Evolutionary conservation across 53 echinoderm and acorn worm species (phyloP).

Genomic region (Henricia sp.): DNA sequence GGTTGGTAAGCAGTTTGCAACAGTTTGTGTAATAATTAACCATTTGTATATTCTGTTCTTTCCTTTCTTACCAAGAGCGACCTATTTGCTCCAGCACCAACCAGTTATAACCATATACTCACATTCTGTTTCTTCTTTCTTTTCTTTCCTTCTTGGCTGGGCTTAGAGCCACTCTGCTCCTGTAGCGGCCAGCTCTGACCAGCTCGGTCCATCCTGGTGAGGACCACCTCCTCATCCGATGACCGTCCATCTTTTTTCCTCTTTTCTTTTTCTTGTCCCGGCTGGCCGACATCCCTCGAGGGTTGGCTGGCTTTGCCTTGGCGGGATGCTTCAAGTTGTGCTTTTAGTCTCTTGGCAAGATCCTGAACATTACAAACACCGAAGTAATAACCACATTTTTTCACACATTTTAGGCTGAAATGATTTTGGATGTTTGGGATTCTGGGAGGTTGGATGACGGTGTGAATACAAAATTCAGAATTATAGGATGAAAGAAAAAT

Average conservation of each 20-base stretch:
- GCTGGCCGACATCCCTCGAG: conserved; percentile 14
- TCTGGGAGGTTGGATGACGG: too few species aligned
- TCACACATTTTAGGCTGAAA: too few species aligned
- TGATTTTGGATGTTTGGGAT: too few species aligned
- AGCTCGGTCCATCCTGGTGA: conserved; percentile 85
- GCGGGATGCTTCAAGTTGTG: conserved; percentile 76
- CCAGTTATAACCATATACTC: too few species aligned
- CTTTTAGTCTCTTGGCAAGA: conserved; percentile 74
- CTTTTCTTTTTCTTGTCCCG: neutral
- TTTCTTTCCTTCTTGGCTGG: conserved; percentile 64
- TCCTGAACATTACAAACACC: conserved; percentile 57
- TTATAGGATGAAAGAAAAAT: too few species aligned
- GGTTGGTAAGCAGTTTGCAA: too few species aligned
- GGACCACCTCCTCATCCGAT: conserved; percentile 66
- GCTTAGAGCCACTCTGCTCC: conserved; percentile 53
- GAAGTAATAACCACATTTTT: too few species aligned
- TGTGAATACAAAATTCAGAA: too few species aligned
- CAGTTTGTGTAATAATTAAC: too few species aligned
- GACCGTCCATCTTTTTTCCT: conserved; percentile 36
- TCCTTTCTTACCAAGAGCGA: too few species aligned
- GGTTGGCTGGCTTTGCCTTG: conserved; percentile 67
- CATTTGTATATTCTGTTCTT: too few species aligned
- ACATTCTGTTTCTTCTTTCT: conserved; percentile 78
- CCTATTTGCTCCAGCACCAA: too few species aligned
- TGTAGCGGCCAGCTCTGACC: conserved; percentile 96